Evolutionary conservation across 1,140 invertebrate genomes (phyloP).

Genomic region (Drosophila kikkawai): DNA sequence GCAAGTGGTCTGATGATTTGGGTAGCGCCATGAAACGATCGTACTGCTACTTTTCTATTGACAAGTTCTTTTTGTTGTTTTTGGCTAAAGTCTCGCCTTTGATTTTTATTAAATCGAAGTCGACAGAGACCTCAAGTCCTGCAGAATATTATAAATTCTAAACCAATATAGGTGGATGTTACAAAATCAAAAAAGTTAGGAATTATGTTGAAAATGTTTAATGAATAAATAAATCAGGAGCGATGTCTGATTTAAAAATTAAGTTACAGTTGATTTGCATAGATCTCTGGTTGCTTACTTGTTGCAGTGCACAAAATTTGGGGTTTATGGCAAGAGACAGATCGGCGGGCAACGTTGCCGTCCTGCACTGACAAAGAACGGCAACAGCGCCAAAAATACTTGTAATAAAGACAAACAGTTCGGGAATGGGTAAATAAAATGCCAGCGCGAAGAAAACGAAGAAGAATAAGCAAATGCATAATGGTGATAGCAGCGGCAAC

Average conservation of each 20-base stretch:
- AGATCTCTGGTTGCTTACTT: not conserved
- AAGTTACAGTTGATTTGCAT: not conserved
- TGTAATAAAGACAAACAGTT: slow-evolving; percentile 80
- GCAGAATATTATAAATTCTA: no score
- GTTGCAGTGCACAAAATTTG: slow-evolving; percentile 29
- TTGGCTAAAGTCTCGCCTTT: no score
- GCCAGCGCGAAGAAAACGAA: slow-evolving; percentile 19
- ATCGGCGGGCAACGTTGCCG: slow-evolving; percentile 26
- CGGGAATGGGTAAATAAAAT: slow-evolving; percentile 42
- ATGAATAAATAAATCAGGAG: no score
- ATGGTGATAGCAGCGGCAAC: slow-evolving; percentile 66
- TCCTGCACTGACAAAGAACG: slow-evolving; percentile 50
- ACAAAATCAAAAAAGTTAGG: no score
- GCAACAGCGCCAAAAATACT: slow-evolving; percentile 43
- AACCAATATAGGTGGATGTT: no score
- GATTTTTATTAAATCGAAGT: no score
- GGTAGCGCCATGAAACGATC: no score
- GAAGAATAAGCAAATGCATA: slow-evolving; percentile 58
- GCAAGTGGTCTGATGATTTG: no score
- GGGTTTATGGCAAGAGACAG: slow-evolving; percentile 50
- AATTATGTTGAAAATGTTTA: no score
- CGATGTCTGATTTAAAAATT: not conserved
- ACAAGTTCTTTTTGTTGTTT: no score
- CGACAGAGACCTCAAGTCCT: no score
- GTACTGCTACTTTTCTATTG: no score